These are phyloP conservation scores for Lamellibrachia luymesi DNA, from an alignment of 1,140 invertebrate genomes.

Conservation along the genomic window DNA sequence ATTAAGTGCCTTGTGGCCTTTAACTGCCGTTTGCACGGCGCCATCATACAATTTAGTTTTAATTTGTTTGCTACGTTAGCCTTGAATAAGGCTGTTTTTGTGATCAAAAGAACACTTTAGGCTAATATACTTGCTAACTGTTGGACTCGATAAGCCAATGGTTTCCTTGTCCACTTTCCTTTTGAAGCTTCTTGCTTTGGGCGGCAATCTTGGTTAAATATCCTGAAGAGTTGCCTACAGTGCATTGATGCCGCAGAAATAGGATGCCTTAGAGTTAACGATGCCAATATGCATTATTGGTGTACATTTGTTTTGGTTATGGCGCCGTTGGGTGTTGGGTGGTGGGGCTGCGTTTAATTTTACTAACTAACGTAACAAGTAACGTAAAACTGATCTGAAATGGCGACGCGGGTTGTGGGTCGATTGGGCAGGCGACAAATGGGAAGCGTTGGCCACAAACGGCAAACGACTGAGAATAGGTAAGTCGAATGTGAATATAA, in stretches of 20 bases:
- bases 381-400: not conserved
- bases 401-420: not conserved
- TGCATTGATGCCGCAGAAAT: not conserved
- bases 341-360: not conserved
- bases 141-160: no score
- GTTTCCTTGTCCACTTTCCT: no score
- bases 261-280: not conserved
- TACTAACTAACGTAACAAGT: not conserved
- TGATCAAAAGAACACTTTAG: no score
- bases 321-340: not conserved
- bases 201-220: no score
- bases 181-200: no score
- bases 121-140: no score
- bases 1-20: no score
- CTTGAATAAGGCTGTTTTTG: no score
- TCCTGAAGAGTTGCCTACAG: no score
- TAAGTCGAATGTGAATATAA: not conserved
- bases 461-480: not conserved
- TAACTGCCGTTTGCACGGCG: no score
- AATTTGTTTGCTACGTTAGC: no score
- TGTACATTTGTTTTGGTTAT: constrained; percentile 5
- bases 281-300: not conserved
- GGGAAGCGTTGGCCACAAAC: not conserved
- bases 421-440: not conserved
- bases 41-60: no score